Evolutionary conservation across 2,888 invertebrate species (phyloP).

Genomic region (Eupithecia pulchellata): DNA sequence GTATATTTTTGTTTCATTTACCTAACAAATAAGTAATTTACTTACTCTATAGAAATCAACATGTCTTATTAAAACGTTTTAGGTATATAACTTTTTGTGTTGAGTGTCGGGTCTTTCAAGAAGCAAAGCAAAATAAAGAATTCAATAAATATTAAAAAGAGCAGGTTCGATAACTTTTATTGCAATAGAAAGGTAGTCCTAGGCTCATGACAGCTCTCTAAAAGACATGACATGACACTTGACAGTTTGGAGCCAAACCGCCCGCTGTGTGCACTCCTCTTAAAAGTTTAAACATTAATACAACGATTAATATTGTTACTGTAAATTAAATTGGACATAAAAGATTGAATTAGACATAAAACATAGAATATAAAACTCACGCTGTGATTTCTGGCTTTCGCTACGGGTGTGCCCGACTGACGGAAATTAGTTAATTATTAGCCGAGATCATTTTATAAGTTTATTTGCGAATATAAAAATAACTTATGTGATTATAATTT

Average conservation of each 20-base stretch:
- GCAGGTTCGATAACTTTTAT: neutral
- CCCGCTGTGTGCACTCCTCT: slow-evolving; percentile 40
- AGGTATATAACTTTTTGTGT: neutral
- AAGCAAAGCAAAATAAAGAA: neutral
- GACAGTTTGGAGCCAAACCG: slow-evolving; percentile 21
- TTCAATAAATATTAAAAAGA: neutral
- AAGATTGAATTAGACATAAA: slow-evolving; percentile 35
- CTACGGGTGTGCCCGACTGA: slow-evolving; percentile 40
- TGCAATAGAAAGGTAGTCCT: slow-evolving; percentile 4
- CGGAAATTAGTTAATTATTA: slow-evolving; percentile 40
- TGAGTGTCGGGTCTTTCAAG: neutral
- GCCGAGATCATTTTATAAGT: slow-evolving; percentile 31
- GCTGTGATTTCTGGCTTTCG: slow-evolving; percentile 40
- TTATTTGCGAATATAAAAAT: slow-evolving; percentile 33
- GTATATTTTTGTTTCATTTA: no score
- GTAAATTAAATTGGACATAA: slow-evolving; percentile 41
- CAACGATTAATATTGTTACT: slow-evolving; percentile 42
- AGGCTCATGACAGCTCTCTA: slow-evolving; percentile 4
- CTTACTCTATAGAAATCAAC: no score
- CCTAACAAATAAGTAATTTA: no score
- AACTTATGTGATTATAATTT: slow-evolving; percentile 27
- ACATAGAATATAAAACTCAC: slow-evolving; percentile 36
- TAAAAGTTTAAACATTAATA: slow-evolving; percentile 37
- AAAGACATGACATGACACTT: slow-evolving; percentile 6
- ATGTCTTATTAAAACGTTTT: neutral